Conservation (phyloP, 2,797 vertebrate genomes). For the Aeoliscus strigatus region DNA sequence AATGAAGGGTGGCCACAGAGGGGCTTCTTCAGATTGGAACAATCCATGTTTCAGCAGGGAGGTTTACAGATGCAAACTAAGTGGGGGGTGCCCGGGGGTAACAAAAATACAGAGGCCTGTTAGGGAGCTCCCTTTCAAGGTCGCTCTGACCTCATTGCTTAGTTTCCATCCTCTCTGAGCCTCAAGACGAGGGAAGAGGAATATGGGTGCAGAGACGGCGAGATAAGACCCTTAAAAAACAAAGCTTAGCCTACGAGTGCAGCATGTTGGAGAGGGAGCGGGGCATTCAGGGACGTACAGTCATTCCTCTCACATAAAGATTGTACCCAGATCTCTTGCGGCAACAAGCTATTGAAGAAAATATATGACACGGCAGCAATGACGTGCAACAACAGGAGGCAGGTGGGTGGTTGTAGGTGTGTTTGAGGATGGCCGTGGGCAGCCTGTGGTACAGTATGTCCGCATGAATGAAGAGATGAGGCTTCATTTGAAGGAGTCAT, state of each 20-base stretch:
- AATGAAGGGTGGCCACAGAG: slow-evolving; percentile 23
- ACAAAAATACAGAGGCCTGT: slow-evolving; percentile 56
- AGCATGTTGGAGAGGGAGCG: slow-evolving; percentile 22
- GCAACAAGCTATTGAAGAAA: slow-evolving; percentile 43
- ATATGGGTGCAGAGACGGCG: slow-evolving; percentile 56
- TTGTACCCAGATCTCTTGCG: slow-evolving; percentile 1
- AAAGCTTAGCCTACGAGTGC: slow-evolving; percentile 48
- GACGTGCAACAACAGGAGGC: slow-evolving; percentile 64
- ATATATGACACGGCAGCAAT: slow-evolving; percentile 66
- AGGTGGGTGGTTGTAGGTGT: slow-evolving; percentile 69
- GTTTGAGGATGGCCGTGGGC: slow-evolving; percentile 51
- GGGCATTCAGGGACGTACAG: slow-evolving; percentile 29
- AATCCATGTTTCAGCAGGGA: slow-evolving; percentile 43
- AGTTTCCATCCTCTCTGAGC: slow-evolving; percentile 67
- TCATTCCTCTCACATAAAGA: slow-evolving; percentile 32
- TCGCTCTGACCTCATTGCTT: slow-evolving; percentile 75
- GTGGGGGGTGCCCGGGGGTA: slow-evolving; percentile 45
- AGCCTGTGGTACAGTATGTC: slow-evolving; percentile 56
- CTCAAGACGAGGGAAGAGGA: slow-evolving; percentile 39
- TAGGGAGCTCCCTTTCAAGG: slow-evolving; percentile 76
- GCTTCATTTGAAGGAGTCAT: slow-evolving; percentile 10
- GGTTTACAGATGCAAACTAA: slow-evolving; percentile 56
- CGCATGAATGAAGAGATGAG: slow-evolving; percentile 41
- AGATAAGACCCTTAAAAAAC: slow-evolving; percentile 64
- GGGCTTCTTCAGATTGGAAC: slow-evolving; percentile 41